These are phyloP conservation scores for Bos indicus DNA, from an alignment of 2,113 vertebrate species.

Conservation along the genomic window DNA sequence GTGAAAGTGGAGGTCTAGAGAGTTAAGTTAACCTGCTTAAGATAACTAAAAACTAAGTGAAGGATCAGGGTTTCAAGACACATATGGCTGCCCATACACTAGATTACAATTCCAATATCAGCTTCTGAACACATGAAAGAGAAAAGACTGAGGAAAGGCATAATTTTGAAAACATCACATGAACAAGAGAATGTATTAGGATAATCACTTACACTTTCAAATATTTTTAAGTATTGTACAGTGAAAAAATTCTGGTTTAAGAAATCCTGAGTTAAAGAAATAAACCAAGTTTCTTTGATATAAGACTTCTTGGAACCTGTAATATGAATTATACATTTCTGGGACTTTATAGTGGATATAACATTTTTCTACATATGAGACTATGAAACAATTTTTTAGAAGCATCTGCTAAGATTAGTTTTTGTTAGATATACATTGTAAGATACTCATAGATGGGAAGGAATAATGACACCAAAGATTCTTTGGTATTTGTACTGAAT, in stretches of 20 bases:
- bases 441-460: not conserved
- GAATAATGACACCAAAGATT: not conserved
- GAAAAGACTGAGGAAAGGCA: not conserved
- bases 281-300: not conserved
- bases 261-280: not conserved
- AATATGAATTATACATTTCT: not conserved
- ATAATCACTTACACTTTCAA: not conserved
- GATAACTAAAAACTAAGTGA: not conserved
- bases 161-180: not conserved
- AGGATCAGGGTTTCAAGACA: not conserved
- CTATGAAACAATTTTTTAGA: not conserved
- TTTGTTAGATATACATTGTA: not conserved
- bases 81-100: not conserved
- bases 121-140: not conserved
- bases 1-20: not conserved
- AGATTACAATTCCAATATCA: not conserved
- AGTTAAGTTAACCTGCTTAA: not conserved
- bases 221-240: not conserved
- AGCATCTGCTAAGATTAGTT: not conserved
- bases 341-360: not conserved
- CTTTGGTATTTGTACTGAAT: not conserved
- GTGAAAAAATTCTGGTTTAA: not conserved
- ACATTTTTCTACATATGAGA: not conserved
- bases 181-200: not conserved
- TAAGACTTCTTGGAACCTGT: not conserved